Evolutionary conservation across 2,888 invertebrate genomes (phyloP).

Genomic region (Noctua pronuba): DNA sequence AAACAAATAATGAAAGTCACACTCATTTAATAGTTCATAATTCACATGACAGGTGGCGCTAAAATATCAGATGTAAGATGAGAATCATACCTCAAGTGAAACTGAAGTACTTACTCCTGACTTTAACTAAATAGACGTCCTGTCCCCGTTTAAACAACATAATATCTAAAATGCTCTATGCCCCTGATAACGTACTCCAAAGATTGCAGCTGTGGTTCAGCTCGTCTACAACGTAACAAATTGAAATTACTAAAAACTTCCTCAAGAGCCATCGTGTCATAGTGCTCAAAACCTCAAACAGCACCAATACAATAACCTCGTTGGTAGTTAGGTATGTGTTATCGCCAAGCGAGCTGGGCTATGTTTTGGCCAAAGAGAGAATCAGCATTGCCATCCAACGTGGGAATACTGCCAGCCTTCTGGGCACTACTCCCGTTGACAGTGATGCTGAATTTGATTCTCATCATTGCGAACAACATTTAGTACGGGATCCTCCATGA

Average conservation of each 20-base stretch:
- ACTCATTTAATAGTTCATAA: background rate
- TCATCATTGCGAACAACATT: background rate
- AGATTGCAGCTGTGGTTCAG: background rate
- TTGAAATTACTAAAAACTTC: background rate
- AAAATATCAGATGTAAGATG: too few species aligned
- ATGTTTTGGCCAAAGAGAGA: background rate
- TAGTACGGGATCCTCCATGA: background rate
- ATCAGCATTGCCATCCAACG: background rate
- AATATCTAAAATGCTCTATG: background rate
- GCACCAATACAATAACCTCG: background rate
- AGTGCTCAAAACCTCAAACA: background rate
- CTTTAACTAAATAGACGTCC: background rate
- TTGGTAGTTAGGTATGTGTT: background rate
- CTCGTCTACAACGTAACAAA: background rate
- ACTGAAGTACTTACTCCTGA: background rate
- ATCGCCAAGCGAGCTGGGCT: background rate
- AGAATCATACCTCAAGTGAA: background rate
- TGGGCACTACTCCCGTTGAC: background rate
- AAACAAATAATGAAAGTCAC: background rate
- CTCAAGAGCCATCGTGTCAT: background rate
- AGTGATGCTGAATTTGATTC: background rate
- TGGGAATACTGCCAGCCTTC: background rate
- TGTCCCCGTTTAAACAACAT: background rate
- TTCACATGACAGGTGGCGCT: constrained; percentile 15
- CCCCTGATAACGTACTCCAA: background rate